Conservation (phyloP, 2,113 vertebrate genomes). For the Aramus guarauna region DNA sequence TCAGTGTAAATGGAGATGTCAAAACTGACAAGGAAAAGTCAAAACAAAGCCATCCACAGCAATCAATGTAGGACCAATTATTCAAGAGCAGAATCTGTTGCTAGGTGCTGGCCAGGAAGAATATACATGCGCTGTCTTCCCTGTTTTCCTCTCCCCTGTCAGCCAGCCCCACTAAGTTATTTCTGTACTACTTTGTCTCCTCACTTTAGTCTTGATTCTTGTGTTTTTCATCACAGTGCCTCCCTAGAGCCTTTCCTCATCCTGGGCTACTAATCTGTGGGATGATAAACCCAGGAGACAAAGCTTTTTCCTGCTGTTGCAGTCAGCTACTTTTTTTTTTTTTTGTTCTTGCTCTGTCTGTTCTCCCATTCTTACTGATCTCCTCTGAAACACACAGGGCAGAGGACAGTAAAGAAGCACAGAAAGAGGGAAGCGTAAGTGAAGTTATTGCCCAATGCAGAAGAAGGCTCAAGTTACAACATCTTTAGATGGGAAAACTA, state of each 20-base stretch:
- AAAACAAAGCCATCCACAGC: neutral
- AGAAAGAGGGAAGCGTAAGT: neutral
- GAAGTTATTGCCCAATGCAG: slow-evolving; percentile 1
- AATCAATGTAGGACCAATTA: neutral
- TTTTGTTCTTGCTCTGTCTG: neutral
- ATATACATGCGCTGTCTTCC: neutral
- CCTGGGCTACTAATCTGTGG: neutral
- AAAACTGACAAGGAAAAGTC: neutral
- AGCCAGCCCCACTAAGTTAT: neutral
- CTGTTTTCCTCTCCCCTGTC: neutral
- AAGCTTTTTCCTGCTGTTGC: neutral
- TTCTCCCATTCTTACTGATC: neutral
- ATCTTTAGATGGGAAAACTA: neutral
- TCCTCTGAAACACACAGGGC: neutral
- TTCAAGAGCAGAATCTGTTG: neutral
- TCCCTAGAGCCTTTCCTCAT: neutral
- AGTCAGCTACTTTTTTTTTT: neutral
- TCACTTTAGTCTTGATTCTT: neutral
- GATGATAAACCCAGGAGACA: neutral
- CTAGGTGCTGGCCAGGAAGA: neutral
- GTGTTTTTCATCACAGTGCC: neutral
- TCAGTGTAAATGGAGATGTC: neutral
- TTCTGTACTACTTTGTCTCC: neutral
- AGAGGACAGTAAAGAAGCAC: neutral
- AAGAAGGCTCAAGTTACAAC: neutral